These are phyloP conservation scores for Crypturellus tataupa DNA, from an alignment of 2,797 vertebrate genomes.

Conservation along the genomic window DNA sequence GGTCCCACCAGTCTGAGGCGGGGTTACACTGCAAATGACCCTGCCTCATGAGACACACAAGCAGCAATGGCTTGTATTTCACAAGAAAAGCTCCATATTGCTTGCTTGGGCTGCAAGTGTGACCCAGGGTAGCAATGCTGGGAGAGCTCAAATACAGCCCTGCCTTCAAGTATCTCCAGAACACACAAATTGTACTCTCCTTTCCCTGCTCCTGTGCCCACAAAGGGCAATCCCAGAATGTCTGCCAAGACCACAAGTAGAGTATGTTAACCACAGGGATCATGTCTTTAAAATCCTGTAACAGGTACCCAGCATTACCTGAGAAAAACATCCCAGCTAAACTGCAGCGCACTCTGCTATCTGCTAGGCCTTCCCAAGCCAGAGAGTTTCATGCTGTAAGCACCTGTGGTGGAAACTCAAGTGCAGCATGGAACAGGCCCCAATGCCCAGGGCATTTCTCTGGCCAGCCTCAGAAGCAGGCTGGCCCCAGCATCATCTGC, in stretches of 20 bases:
- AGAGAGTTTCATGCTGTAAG: not conserved
- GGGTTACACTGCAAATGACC: not conserved
- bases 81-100: not conserved
- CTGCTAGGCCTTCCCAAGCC: not conserved
- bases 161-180: not conserved
- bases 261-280: not conserved
- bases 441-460: not conserved
- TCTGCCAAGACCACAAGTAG: not conserved
- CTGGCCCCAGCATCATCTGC: not conserved
- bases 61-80: not conserved
- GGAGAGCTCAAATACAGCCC: not conserved
- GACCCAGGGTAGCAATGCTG: not conserved
- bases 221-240: not conserved
- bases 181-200: not conserved
- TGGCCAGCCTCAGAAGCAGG: not conserved
- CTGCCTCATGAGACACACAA: rapidly evolving
- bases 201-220: not conserved
- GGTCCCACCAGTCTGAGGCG: not conserved
- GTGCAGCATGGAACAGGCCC: not conserved
- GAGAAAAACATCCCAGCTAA: not conserved
- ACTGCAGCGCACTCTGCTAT: not conserved
- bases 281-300: not conserved
- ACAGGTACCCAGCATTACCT: not conserved
- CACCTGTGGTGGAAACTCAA: not conserved
- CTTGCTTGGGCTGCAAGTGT: not conserved